Evolutionary conservation across 1,140 invertebrate species (phyloP).

Genomic region (Drosophila littoralis): DNA sequence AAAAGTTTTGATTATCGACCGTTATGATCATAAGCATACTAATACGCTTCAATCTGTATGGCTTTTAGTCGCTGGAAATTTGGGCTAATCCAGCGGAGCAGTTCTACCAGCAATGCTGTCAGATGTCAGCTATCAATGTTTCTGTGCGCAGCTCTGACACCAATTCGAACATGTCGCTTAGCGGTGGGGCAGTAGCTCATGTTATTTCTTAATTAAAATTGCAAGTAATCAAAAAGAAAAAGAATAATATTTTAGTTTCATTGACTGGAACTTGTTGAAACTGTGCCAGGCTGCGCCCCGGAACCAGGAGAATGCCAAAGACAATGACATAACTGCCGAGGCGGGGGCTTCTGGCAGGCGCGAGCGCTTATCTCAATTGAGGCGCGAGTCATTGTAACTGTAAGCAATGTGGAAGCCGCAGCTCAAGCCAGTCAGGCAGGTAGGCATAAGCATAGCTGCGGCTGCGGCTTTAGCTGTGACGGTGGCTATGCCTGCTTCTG

Average conservation of each 20-base stretch:
- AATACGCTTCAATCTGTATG: conserved; percentile 3
- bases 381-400: conserved; percentile 71
- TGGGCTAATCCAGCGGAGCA: conserved; percentile 53
- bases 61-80: conserved; percentile 39
- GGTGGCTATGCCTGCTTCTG: conserved; percentile 4
- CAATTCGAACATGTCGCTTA: conserved; percentile 37
- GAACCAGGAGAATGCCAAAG: conserved; percentile 35
- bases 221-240: conserved; percentile 49
- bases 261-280: conserved; percentile 47
- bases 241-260: conserved; percentile 50
- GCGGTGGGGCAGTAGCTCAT: conserved; percentile 24
- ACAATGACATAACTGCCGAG: conserved; percentile 73
- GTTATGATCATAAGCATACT: conserved; percentile 4
- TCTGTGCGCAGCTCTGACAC: conserved; percentile 56
- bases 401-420: conserved; percentile 62
- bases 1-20: conserved; percentile 23
- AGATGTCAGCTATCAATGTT: conserved; percentile 56
- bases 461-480: conserved; percentile 14
- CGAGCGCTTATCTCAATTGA: conserved; percentile 73
- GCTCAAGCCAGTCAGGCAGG: conserved; percentile 34
- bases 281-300: conserved; percentile 36
- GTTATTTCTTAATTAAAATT: conserved; percentile 71
- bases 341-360: conserved; percentile 16
- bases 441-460: conserved; percentile 14
- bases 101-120: conserved; percentile 22